These are phyloP conservation scores for Melanotus villosus DNA, from an alignment of 2,888 invertebrate genomes.

Conservation along the genomic window DNA sequence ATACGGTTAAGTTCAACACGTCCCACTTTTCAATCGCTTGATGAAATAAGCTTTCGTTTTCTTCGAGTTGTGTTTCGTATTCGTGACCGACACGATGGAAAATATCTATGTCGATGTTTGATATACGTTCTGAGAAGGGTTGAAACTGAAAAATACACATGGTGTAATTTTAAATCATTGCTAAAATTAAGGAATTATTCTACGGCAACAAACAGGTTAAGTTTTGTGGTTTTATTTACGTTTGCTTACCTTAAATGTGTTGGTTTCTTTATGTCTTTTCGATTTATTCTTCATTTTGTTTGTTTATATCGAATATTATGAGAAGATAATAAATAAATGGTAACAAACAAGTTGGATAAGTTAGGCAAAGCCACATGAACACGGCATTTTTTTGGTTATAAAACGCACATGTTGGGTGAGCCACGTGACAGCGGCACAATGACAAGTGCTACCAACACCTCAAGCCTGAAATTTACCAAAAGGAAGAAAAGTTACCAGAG, in stretches of 20 bases:
- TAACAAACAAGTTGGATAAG: neutral
- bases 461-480: too few relatives aligned
- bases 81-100: constrained; percentile 87
- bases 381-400: too few relatives aligned
- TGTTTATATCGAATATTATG: neutral
- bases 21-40: constrained; percentile 91
- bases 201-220: constrained; percentile 4
- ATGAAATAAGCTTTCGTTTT: constrained; percentile 84
- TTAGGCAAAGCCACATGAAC: neutral
- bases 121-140: constrained; percentile 89
- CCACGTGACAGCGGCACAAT: too few relatives aligned
- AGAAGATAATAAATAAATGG: neutral
- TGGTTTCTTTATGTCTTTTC: constrained; percentile 80
- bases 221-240: neutral
- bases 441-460: too few relatives aligned
- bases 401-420: too few relatives aligned
- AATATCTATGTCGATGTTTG: constrained; percentile 89
- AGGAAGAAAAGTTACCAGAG: too few relatives aligned
- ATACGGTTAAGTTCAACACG: constrained; percentile 87
- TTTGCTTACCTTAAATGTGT: constrained; percentile 81
- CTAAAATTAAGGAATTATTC: constrained; percentile 33
- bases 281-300: constrained; percentile 79
- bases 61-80: constrained; percentile 78
- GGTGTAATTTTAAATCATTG: too few relatives aligned
- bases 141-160: constrained; percentile 86